Base-by-base conservation (phyloP, 2,797 vertebrate genomes). In the Scyliorhinus canicula region DNA sequence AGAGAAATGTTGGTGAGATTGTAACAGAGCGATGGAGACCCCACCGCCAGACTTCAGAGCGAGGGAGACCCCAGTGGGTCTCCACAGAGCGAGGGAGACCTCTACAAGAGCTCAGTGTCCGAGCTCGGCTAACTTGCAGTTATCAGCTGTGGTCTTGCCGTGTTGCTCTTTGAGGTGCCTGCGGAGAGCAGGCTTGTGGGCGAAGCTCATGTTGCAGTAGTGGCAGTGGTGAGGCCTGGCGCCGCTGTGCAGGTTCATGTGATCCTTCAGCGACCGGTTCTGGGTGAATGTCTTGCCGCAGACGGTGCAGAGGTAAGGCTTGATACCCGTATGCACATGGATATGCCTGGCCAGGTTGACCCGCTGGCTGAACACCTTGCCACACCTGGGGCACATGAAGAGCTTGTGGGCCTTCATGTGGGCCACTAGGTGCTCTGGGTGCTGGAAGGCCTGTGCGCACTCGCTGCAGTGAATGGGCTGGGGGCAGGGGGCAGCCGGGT, bases 191-290 rank as follows among this genome's bases (percentile, higher is more conserved):
- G 99, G 99, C 95, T 99, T 99, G 97, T 99, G 99, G 8, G 99
- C 99, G 3, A 99, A 99, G 95, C 98, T 97, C 5, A 98, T 98
- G 8, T 98, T 97, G 95, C 99, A 99, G 97, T 99, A 99, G 3
- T 98, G 98, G 94, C 99, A 99, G 79, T 97, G 97, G 95, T 99
- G 98, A 0, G 99, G 99, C 86, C 98, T 96, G 71, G 98, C 98
- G 0, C 99, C 99, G 0, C 98, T 99, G 97, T 99, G 99, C 84
- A 99, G 98, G 97, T 99, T 99, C 98, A 99, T 98, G 98, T 99
- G 99, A 96, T 99, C 99, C 69, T 98, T 98, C 69, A 99, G 98
- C 0, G 99, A 99, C 93, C 98, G 99, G 86, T 99, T 99, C 96
- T 99, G 99, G 0, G 99, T 99, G 97, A 99, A 99, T 74, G 98